Evolutionary conservation across 2,797 vertebrate species (phyloP).

Genomic region (Oophaga sylvatica): DNA sequence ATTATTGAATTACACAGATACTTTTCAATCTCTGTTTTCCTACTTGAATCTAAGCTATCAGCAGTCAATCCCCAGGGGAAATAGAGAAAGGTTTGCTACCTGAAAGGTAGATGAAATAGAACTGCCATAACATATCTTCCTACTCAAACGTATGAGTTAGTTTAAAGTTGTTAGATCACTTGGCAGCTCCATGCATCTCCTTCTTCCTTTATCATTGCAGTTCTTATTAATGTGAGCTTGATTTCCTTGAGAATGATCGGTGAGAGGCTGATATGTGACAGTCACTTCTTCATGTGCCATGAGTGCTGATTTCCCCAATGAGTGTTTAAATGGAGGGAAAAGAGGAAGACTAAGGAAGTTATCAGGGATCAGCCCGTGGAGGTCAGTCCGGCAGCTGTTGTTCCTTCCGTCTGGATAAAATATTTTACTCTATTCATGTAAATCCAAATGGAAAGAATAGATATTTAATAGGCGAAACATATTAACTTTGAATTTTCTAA

Average conservation of each 20-base stretch:
- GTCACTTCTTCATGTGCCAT: conserved; percentile 44
- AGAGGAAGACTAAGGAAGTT: conserved; percentile 28
- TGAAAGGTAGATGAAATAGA: conserved; percentile 49
- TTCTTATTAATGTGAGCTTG: conserved; percentile 51
- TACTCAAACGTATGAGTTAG: conserved; percentile 46
- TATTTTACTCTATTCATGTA: not conserved
- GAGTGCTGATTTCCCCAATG: conserved; percentile 54
- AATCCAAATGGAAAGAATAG: conserved; percentile 10
- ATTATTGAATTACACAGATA: conserved; percentile 36
- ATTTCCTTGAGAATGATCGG: conserved; percentile 38
- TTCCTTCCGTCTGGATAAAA: conserved; percentile 14
- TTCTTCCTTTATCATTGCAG: conserved; percentile 32
- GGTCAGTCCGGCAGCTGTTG: conserved; percentile 46
- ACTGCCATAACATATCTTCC: conserved; percentile 45
- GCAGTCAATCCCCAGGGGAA: conserved; percentile 11
- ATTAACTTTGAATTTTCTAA: no score
- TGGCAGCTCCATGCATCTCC: conserved; percentile 32
- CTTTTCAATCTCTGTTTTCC: conserved; percentile 28
- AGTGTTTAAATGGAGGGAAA: conserved; percentile 41
- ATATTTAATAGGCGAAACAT: no score
- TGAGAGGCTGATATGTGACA: conserved; percentile 49
- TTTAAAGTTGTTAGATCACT: conserved; percentile 42
- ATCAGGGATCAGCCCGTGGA: conserved; percentile 17
- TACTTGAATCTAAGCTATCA: conserved; percentile 29
- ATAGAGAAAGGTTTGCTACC: conserved; percentile 31